These are phyloP conservation scores for Rhorus exstirpatorius DNA, from an alignment of 2,888 invertebrate genomes.

Conservation along the genomic window DNA sequence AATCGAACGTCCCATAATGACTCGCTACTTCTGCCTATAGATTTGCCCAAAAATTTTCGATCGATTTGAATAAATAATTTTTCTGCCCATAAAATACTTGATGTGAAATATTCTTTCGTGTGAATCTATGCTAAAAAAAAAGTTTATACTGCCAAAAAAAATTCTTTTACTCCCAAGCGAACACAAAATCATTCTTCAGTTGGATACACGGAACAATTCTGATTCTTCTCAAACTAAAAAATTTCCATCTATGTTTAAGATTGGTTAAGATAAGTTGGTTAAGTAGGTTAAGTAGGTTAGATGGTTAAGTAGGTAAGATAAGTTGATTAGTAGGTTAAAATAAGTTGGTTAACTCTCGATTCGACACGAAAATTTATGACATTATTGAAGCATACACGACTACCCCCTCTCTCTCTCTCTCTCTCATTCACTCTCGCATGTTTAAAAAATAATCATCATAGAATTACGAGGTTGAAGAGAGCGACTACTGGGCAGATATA, in stretches of 20 bases:
- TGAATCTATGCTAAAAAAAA: too few relatives aligned
- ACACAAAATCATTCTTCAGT: background rate
- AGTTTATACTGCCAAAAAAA: background rate
- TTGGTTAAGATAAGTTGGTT: background rate
- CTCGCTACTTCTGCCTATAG: too few relatives aligned
- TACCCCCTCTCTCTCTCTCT: background rate
- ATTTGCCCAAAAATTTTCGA: too few relatives aligned
- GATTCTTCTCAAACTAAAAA: too few relatives aligned
- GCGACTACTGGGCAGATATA: constrained; percentile 21
- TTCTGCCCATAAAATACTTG: too few relatives aligned
- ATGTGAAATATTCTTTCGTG: too few relatives aligned
- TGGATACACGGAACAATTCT: too few relatives aligned
- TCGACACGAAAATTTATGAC: background rate
- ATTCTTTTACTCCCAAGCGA: background rate
- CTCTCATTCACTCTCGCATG: background rate
- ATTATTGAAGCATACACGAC: background rate
- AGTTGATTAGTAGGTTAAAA: background rate
- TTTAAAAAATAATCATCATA: constrained; percentile 32
- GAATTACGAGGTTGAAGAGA: constrained; percentile 29
- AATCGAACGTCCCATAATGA: too few relatives aligned
- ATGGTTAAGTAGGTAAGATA: too few relatives aligned
- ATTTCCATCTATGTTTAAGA: too few relatives aligned
- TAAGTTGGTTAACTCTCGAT: background rate
- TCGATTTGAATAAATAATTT: too few relatives aligned
- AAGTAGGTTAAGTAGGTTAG: too few relatives aligned